Conservation (phyloP, 2,888 invertebrate genomes). For the Spodoptera exigua region DNA sequence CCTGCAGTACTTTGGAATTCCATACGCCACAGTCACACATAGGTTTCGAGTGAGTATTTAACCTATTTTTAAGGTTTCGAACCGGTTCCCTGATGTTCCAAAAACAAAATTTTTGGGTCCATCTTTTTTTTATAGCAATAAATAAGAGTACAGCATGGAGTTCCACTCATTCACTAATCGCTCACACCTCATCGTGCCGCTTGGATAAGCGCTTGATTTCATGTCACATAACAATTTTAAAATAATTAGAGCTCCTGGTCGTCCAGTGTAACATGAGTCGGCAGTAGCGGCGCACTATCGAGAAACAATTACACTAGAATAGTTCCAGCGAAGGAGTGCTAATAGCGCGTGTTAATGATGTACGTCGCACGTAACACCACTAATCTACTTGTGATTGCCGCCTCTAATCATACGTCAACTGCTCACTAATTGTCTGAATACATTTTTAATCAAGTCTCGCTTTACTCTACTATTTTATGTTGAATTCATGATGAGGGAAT, state of each 20-base stretch:
- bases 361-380: conserved; percentile 39
- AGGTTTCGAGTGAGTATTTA: conserved; percentile 75
- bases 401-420: conserved; percentile 42
- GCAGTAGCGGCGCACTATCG: conserved; percentile 26
- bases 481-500: not conserved
- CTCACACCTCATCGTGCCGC: too few species aligned
- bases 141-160: too few species aligned
- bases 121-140: too few species aligned
- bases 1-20: conserved; percentile 72
- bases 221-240: too few species aligned
- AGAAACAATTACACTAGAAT: conserved; percentile 43
- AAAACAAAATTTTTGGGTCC: too few species aligned
- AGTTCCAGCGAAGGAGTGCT: conserved; percentile 39
- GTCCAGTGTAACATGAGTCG: too few species aligned
- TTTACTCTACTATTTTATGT: conserved; percentile 14
- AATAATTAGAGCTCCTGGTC: too few species aligned
- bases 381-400: conserved; percentile 58
- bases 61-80: not conserved
- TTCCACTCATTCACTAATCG: too few species aligned
- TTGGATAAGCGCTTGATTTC: too few species aligned
- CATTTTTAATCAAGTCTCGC: conserved; percentile 39
- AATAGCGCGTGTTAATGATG: conserved; percentile 43
- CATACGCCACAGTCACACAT: conserved; percentile 71
- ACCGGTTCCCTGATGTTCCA: too few species aligned
- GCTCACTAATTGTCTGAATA: conserved; percentile 33